Base-by-base conservation (phyloP, 35 echinoderm and acorn worm genomes). In the Apostichopus parvimensis region DNA sequence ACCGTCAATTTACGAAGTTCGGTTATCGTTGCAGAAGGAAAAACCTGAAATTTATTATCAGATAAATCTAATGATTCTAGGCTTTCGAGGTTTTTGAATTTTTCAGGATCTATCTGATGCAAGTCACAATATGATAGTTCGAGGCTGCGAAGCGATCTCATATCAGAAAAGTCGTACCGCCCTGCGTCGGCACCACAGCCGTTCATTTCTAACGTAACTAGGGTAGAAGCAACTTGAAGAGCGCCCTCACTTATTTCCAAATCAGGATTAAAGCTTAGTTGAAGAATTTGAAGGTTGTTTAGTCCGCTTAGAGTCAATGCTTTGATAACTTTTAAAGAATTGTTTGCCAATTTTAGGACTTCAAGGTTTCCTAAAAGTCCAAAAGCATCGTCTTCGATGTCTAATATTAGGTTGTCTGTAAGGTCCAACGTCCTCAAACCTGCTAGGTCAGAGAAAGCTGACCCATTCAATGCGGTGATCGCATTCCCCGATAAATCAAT, bases 401-500 rank as follows among this genome's bases (percentile, higher is more conserved):
- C 28, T 25, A 64, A 72, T 66, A 88, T 71, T 11, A 15, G 8
- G 26, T 88, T 88, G 13, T 54, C 72, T 20, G 57, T 88, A 9
- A 88, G 62, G 64, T 88, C 86, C 24, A 88, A 72, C 11, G 6
- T 72, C 86, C 9, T n/a, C 62, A 60, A 88, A 1, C 9, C 61
- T 72, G 62, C 8, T 0, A 53, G 4, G 12, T 71, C 61, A 17
- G 34, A 20, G n/a, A 88, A 88, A 13, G 20, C 17, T 20, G 58
- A 21, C 23, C 28, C 64, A 6, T 53, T 88, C 61, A 88, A 54
- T 20, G 9, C 12, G 10, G 61, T 54, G 62, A 88, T 88, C 2
- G 86, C 71, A 88, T 88, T 88, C 10, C n/a, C 34, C 17, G 86
- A 88, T 66, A 88, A 28, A 54, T 88, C 86, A 34, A 88, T 54